These are phyloP conservation scores for Elanus axillaris DNA, from an alignment of 2,113 vertebrate genomes.

Conservation along the genomic window DNA sequence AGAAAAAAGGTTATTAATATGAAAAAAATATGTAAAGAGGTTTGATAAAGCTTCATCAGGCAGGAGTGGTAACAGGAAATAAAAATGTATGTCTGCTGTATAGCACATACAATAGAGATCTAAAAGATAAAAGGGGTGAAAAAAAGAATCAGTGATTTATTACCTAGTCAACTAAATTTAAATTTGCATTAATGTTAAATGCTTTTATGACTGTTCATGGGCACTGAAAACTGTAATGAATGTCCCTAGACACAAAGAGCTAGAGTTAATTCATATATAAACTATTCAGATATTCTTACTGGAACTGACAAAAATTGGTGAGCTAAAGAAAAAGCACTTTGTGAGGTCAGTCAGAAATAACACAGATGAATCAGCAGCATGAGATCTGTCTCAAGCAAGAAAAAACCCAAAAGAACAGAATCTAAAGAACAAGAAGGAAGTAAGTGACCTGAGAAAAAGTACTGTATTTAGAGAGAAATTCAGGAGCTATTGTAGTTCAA, in stretches of 20 bases:
- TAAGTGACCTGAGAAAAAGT: background rate
- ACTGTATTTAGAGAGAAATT: background rate
- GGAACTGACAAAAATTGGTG: slow-evolving; percentile 32
- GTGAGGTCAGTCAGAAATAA: slow-evolving; percentile 44
- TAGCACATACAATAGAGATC: background rate
- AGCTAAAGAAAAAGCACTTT: slow-evolving; percentile 42
- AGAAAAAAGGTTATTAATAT: background rate
- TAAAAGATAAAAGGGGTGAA: background rate
- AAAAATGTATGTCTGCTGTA: background rate
- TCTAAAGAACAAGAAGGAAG: background rate
- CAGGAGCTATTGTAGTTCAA: background rate
- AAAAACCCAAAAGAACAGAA: background rate
- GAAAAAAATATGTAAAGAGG: background rate
- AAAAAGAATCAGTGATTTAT: slow-evolving; percentile 11
- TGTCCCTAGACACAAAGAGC: slow-evolving; percentile 3
- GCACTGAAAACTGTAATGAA: slow-evolving; percentile 26
- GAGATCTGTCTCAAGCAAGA: background rate
- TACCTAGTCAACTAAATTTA: slow-evolving; percentile 49
- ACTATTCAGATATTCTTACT: slow-evolving; percentile 16
- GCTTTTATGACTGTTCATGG: slow-evolving; percentile 25
- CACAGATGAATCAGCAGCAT: slow-evolving; percentile 13
- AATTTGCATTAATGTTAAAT: slow-evolving; percentile 43
- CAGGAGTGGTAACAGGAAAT: background rate
- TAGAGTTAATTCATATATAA: slow-evolving; percentile 28
- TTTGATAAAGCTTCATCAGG: background rate